Base-by-base conservation (phyloP, 2,113 vertebrate species). In the Ariopsis seemanni region DNA sequence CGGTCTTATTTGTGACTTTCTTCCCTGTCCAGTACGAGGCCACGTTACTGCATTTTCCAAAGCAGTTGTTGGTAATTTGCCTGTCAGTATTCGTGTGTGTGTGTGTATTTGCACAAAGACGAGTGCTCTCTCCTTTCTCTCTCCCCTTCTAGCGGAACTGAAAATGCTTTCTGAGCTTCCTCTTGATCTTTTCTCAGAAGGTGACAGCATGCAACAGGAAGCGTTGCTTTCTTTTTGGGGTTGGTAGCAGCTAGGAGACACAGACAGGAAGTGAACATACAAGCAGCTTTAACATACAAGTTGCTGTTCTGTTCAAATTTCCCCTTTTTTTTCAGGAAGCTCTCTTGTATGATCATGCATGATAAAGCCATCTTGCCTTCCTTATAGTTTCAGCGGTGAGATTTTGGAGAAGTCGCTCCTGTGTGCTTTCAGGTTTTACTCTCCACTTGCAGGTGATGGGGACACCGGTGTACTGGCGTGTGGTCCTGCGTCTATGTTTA, bases 181-280 rank as follows among this genome's bases (percentile, higher is more conserved):
- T 94, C 94, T 93, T 91, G 86, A 86, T 90, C 57, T 25, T 84
- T 85, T 93, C 88, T 91, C 85, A 85, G 86, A 91, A 91, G 82
- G 87, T 48, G 75, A 77, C 88, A 88, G 77, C 84, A 84, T 91
- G 92, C 88, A 84, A 89, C 17, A 87, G 89, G 91, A 89, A 83
- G 86, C 75, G 18, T 11, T 89, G 84, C 57, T 75, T 75, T 85
- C 57, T 85, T 85, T 83, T 17, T 80, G 82, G 78, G 71, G 75
- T 58, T 65, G 52, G 84, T 20, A 69, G 30, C 87, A 86, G 57
- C 78, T n/a, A 82, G 62, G 80, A 91, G 85, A 86, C 20, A 74
- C 79, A 65, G 87, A 84, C 79, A 74, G 87, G 85, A 89, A 88
- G 78, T 86, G 79, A 81, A 84, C 65, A 25, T 55, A 58, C 42